phyloP scores from a whole-genome alignment of 2,797 vertebrate genomes.

The Tarsius wallacei region DNA sequence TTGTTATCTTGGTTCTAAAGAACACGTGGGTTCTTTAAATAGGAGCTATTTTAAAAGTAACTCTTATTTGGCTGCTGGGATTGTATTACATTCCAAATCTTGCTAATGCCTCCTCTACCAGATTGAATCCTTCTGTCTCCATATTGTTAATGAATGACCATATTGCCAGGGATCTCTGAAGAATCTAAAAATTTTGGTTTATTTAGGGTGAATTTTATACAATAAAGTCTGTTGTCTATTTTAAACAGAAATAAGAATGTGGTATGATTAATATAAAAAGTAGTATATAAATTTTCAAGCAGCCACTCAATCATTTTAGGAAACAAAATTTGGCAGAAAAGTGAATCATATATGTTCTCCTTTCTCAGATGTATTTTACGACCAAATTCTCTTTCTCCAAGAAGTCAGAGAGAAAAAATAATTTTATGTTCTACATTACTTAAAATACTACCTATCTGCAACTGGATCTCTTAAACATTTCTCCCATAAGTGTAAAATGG shows the following conservation, averaged over 20 bases:
- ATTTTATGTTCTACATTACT: conserved; percentile 40
- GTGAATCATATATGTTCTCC: not conserved
- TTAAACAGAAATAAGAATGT: conserved; percentile 37
- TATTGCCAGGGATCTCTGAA: conserved; percentile 32
- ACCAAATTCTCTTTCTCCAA: not conserved
- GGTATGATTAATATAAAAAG: conserved; percentile 54
- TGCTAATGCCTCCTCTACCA: conserved; percentile 42
- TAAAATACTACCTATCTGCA: not conserved
- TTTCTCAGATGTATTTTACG: conserved; percentile 49
- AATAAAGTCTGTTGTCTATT: conserved; percentile 35
- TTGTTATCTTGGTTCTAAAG: not conserved
- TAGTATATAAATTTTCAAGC: conserved; percentile 15
- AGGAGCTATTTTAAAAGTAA: conserved; percentile 54
- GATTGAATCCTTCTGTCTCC: not conserved
- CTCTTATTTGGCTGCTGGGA: conserved; percentile 17
- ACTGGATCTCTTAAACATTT: not conserved
- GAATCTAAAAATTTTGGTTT: conserved; percentile 54
- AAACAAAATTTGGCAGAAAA: conserved; percentile 32
- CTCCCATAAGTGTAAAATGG: conserved; percentile 20
- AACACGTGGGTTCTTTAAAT: conserved; percentile 21
- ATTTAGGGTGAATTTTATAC: not conserved
- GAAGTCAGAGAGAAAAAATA: not conserved
- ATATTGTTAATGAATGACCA: conserved; percentile 48
- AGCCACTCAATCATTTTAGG: not conserved
- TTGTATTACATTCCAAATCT: conserved; percentile 48